Evolutionary conservation across 2,888 invertebrate species (phyloP).

Genomic region (Brachypterus glaber): DNA sequence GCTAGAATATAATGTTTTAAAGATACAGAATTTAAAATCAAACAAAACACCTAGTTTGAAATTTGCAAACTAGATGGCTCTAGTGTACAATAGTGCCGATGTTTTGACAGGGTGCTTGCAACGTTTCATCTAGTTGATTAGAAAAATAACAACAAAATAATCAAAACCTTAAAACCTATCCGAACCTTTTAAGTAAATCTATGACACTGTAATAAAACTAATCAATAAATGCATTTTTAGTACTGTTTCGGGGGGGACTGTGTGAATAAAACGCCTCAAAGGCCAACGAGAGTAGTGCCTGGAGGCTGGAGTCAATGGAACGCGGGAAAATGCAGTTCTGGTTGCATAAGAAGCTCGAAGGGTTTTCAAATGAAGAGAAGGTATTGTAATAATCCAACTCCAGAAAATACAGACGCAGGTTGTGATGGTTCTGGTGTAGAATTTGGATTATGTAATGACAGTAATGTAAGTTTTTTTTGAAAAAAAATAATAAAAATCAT

Average conservation of each 20-base stretch:
- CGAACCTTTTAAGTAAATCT: too few species aligned
- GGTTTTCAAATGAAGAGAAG: slow-evolving; percentile 52
- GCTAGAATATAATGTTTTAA: too few species aligned
- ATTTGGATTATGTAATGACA: slow-evolving; percentile 58
- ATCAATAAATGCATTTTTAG: slow-evolving; percentile 34
- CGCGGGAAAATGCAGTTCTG: slow-evolving; percentile 52
- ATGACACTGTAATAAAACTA: neutral
- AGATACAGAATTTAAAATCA: too few species aligned
- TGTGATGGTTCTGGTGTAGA: slow-evolving; percentile 57
- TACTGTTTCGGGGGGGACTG: slow-evolving; percentile 62
- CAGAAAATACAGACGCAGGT: slow-evolving; percentile 44
- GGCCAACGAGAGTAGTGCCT: slow-evolving; percentile 35
- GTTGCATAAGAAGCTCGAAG: slow-evolving; percentile 53
- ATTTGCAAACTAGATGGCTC: too few species aligned
- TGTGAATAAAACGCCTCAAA: slow-evolving; percentile 38
- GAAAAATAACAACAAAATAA: too few species aligned
- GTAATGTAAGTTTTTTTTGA: slow-evolving; percentile 40
- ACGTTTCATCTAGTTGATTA: too few species aligned
- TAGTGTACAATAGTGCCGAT: too few species aligned
- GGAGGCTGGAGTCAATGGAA: slow-evolving; percentile 61
- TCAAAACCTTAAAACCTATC: too few species aligned
- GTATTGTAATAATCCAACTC: slow-evolving; percentile 45
- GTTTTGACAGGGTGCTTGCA: too few species aligned
- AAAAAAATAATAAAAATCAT: slow-evolving; percentile 3
- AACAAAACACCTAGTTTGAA: too few species aligned